Evolutionary conservation across 2,888 invertebrate species (phyloP).

Genomic region (Magallana nippona): DNA sequence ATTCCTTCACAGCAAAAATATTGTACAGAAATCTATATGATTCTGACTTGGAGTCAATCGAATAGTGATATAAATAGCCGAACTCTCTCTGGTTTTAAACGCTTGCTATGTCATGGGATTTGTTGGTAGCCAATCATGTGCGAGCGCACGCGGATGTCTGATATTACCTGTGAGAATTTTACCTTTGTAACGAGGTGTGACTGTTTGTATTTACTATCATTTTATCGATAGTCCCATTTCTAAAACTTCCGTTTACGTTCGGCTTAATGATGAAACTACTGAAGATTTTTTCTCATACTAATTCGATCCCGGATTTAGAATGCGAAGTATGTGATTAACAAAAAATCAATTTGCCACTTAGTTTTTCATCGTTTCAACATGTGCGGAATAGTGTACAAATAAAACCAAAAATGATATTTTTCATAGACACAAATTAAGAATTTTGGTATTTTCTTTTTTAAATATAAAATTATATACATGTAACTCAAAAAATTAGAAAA

Average conservation of each 20-base stretch:
- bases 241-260: conserved; percentile 23
- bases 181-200: conserved; percentile 33
- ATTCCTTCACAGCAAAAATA: neutral
- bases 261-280: neutral
- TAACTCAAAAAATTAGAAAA: too few species aligned
- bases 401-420: too few species aligned
- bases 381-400: too few species aligned
- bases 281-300: neutral
- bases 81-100: conserved; percentile 11
- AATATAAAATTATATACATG: too few species aligned
- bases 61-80: conserved; percentile 17
- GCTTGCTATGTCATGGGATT: conserved; percentile 4
- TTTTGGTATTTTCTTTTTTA: too few species aligned
- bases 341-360: too few species aligned
- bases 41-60: neutral
- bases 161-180: conserved; percentile 6
- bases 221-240: conserved; percentile 13
- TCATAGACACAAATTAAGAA: too few species aligned
- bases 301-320: too few species aligned
- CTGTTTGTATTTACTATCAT: conserved; percentile 31
- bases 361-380: too few species aligned
- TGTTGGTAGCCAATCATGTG: conserved; percentile 20
- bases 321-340: too few species aligned
- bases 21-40: neutral
- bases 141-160: conserved; percentile 11